Evolutionary conservation across 2,888 invertebrate genomes (phyloP), one percentile per base, ranked within the genome.

Genomic region (Amaurobius ferox): DNA sequence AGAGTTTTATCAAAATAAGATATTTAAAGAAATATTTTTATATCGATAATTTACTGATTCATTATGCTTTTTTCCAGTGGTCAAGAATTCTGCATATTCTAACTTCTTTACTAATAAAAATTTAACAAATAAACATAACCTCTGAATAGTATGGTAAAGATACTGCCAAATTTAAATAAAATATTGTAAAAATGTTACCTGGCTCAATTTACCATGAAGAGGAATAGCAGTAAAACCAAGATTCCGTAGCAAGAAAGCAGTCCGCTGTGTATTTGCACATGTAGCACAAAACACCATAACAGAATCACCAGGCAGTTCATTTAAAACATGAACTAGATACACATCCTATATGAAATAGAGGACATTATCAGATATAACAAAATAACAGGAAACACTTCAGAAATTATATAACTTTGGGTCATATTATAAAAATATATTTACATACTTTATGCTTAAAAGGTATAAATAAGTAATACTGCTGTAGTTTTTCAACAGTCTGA

Each of bases 261-360:
- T 95, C 81, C 97, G 94, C 87, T 98, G 94, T 0, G 98, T 97
- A 90, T 96, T 96, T 85, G 95, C 96, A 91, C 99, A 99, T 0
- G 99, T 99, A 62, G 96, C 94, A 91, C 98, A 98, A 92, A 99
- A 99, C 89, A 99, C 95, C 94, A 99, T 99, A 91, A 97, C 96
- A 16, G 97, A 88, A 39, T 86, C 76, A 23, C 86, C 88, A 0
- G 96, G 94, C 92, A 98, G 92, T 93, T 99, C 98, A 91, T 98
- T 98, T 44, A 99, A 92, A 64, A 99, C 95, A 91, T 97, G 96
- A 5, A 98, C 97, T 62, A 99, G 93, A 92, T 99, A 98, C 1
- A 98, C 96, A 91, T 99, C 99, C 96, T 97, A 48, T 28, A n/a
- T 13, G 16, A 13, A 30, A 64, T 26, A n/a, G n/a, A 39, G 32